Evolutionary conservation across 2,888 invertebrate species (phyloP).

Genomic region (Quadroppia sp.): DNA sequence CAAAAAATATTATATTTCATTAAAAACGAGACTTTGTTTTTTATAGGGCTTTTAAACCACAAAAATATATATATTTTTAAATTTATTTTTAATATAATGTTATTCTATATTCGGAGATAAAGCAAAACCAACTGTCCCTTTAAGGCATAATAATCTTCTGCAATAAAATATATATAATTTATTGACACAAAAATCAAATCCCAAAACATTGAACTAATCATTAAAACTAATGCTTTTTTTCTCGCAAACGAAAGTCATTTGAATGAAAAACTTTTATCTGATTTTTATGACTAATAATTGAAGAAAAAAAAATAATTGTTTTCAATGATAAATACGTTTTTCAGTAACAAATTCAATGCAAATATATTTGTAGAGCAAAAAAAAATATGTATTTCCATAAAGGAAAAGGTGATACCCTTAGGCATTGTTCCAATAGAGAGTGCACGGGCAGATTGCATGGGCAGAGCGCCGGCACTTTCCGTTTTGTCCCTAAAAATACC

Average conservation of each 20-base stretch:
- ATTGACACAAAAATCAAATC: background rate
- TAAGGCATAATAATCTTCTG: conserved; percentile 18
- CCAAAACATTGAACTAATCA: background rate
- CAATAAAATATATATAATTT: background rate
- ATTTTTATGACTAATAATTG: conserved; percentile 3
- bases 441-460: too few species aligned
- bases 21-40: background rate
- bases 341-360: background rate
- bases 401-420: background rate
- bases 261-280: background rate
- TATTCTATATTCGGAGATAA: background rate
- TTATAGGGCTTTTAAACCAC: conserved; percentile 21
- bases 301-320: background rate
- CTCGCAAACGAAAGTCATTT: background rate
- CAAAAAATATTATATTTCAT: background rate
- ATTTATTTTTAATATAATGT: background rate
- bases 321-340: conserved; percentile 2
- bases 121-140: conserved; percentile 15
- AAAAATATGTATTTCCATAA: background rate
- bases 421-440: background rate
- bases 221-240: background rate
- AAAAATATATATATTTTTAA: background rate
- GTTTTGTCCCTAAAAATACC: background rate
- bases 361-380: background rate
- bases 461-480: background rate